Percentiles rank a stretch among this genome's conserved stretches.
Evolutionary conservation across 1,140 invertebrate genomes (phyloP).

Genomic region (Diprion similis): DNA sequence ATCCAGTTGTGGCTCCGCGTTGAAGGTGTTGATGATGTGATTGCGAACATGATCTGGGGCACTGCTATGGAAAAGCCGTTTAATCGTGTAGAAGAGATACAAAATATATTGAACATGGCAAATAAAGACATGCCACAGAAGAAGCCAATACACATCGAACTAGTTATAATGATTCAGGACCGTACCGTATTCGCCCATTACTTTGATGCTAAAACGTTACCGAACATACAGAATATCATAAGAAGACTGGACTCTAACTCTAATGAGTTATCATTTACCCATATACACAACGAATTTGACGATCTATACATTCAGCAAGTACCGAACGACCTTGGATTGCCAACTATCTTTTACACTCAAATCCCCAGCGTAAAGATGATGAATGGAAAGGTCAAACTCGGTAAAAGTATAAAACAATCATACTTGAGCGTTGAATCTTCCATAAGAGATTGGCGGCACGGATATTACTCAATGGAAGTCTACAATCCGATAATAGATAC

Average conservation of each 20-base stretch:
- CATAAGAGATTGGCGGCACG: constrained; percentile 40
- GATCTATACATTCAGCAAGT: constrained; percentile 44
- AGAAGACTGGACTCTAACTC: too few relatives aligned
- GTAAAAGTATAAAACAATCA: constrained; percentile 3
- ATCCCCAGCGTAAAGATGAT: constrained; percentile 37
- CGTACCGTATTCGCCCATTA: constrained; percentile 29
- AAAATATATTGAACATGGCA: constrained; percentile 9
- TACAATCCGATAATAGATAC: constrained; percentile 53
- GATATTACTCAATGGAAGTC: constrained; percentile 45
- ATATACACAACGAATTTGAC: constrained; percentile 25
- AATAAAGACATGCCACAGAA: constrained; percentile 20
- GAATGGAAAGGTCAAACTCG: constrained; percentile 33
- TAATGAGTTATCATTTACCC: constrained; percentile 23
- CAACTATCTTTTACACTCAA: constrained; percentile 42
- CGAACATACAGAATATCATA: background rate
- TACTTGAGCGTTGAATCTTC: constrained; percentile 14
- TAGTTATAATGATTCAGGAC: constrained; percentile 34
- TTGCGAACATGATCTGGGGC: constrained; percentile 9
- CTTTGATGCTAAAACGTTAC: constrained; percentile 24
- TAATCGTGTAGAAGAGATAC: constrained; percentile 9
- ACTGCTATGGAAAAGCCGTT: background rate
- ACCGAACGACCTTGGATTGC: constrained; percentile 57
- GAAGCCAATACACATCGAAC: constrained; percentile 34
- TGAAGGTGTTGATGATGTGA: background rate
- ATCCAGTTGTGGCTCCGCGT: constrained; percentile 6